Base-by-base conservation (phyloP, 2,113 vertebrate genomes). In the Pygoscelis antarcticus region DNA sequence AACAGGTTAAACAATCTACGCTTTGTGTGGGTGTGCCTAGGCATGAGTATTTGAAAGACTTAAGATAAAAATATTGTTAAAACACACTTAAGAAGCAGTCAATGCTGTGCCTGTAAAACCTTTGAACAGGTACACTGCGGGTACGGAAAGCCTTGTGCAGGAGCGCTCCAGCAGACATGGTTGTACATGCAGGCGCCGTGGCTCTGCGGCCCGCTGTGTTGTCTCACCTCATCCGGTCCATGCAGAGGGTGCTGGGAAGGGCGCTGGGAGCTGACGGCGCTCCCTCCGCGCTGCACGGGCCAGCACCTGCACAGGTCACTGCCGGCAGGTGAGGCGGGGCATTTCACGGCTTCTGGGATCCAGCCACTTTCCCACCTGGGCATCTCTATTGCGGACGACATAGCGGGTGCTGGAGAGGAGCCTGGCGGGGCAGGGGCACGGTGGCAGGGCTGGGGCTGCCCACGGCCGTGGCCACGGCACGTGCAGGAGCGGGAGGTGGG, bases 401-500 rank as follows among this genome's bases (percentile, higher is more conserved):
- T 3, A 15, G 27, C 3, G 3, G 36, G 23, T 30, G 20, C 66
- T 1, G 2, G 46, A 57, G 52, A 2, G 11, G 57, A 54, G 57
- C 65, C 34, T 13, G 3, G 18, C 10, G 4, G 61, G 16, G 26
- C 9, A 4, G 30, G 7, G n/a, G 52, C 29, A 14, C 2, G 5
- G 52, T 1, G 1, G 79, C 84, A 46, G 40, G 61, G 71, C 72
- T 22, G 51, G 76, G 46, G 36, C 87, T 72, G 69, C 42, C 68
- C 79, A 5, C 1, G 2, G 76, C 30, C 12, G 2, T 4, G 1
- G 71, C 64, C 54, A 36, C 10, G 4, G 25, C 5, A 1, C 0
- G 1, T 3, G 54, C 21, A 9, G 30, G 26, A 23, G 18, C 4
- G 1, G 64, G 62, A 72, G 42, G 16, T 7, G 11, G 42, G 64